Evolutionary conservation across 1,140 invertebrate species (phyloP), one percentile per base, ranked within the genome.

Genomic region (Teleopsis dalmanni): DNA sequence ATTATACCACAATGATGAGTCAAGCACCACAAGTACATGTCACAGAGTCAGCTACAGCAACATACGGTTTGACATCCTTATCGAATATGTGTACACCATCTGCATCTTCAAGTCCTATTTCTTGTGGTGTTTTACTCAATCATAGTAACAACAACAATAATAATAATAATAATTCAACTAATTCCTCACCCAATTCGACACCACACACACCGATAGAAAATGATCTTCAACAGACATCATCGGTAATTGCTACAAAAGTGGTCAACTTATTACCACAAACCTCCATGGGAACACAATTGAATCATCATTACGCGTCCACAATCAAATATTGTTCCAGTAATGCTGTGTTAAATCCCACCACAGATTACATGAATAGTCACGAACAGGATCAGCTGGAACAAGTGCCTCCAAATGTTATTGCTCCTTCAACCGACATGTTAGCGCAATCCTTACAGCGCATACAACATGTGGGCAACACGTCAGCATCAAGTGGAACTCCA

Each of bases 271-370:
- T 62, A 33, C 48, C 29, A 25, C 35, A 2, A 23, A n/a, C 22
- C 11, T 29, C 47, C 13, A 13, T 31, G 37, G 38, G 36, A 11
- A 22, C 27, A 5, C 33, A 40, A 23, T 18, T 48, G 18, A 65
- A 65, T 50, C 59, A 65, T 40, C 61, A 68, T 37, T 62, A 65
- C 14, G 42, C 66, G 0, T 67, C 66, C 21, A 70, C 66, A 13
- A 70, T 70, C 6, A 70, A 66, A 49, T 70, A 69, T 46, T 70
- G 66, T 31, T 57, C 46, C 5, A 54, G 66, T 21, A 65, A 65
- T 50, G 58, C 60, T 10, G 63, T 66, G 14, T 47, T 63, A 25
- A 68, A 59, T 54, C 47, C 58, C 26, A 16, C 43, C 9, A 22
- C 31, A 23, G 38, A 49, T 41, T 47, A 46, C 35, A 14, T 45